phyloP scores from a whole-genome alignment of 92 coral and sea anemone species.

The Montipora capitata region DNA sequence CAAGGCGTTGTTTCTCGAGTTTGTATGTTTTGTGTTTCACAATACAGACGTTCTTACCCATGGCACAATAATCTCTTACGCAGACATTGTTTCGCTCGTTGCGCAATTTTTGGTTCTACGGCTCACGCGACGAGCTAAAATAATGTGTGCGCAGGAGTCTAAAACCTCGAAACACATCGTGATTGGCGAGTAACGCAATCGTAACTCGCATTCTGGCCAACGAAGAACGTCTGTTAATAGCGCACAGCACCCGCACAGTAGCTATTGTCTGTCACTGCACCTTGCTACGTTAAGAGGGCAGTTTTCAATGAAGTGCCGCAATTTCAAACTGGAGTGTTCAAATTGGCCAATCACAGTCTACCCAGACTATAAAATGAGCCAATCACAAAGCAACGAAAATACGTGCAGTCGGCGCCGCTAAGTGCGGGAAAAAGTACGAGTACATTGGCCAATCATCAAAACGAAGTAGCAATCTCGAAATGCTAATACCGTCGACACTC shows the following conservation, averaged over 20 bases:
- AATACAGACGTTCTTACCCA: not conserved
- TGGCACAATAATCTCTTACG: not conserved
- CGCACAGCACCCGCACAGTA: conserved; percentile 8
- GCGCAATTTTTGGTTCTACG: not conserved
- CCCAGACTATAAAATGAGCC: too few relatives aligned
- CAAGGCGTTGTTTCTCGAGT: not conserved
- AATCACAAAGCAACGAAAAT: too few relatives aligned
- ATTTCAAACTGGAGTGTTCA: too few relatives aligned
- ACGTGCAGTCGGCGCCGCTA: too few relatives aligned
- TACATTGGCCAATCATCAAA: too few relatives aligned
- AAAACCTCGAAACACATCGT: not conserved
- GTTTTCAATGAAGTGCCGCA: too few relatives aligned
- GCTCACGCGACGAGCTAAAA: not conserved
- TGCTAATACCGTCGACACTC: too few relatives aligned
- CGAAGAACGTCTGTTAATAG: not conserved
- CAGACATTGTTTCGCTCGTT: not conserved
- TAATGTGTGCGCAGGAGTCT: too few relatives aligned
- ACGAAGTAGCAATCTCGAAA: too few relatives aligned
- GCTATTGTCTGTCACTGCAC: not conserved
- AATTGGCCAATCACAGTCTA: too few relatives aligned
- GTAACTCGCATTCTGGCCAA: not conserved
- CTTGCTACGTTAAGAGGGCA: not conserved
- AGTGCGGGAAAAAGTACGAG: too few relatives aligned
- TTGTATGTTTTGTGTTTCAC: conserved; percentile 1
- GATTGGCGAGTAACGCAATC: not conserved